phyloP scores from a whole-genome alignment of 1,140 invertebrate species.

The Bursaphelenchus mucronatus region DNA sequence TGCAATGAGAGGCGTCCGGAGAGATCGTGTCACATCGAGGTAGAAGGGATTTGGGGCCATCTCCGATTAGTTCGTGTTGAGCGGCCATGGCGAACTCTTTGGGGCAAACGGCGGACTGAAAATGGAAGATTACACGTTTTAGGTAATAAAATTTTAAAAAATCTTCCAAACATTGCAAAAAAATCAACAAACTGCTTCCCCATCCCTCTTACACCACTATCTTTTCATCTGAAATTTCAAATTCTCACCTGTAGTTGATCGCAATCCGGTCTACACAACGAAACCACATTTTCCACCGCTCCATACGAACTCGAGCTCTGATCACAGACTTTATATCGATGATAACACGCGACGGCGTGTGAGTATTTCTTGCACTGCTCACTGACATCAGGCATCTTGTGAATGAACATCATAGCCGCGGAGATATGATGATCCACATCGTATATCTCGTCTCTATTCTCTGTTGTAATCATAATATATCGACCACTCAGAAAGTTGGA shows the following conservation, averaged over 20 bases:
- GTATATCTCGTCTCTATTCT: constrained; percentile 47
- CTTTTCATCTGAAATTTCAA: background rate
- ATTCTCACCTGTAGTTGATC: constrained; percentile 36
- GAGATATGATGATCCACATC: constrained; percentile 38
- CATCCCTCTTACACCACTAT: too few relatives aligned
- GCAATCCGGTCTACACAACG: constrained; percentile 42
- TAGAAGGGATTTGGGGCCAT: constrained; percentile 44
- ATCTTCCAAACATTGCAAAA: background rate
- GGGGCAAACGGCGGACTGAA: constrained; percentile 41
- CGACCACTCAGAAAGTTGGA: constrained; percentile 35
- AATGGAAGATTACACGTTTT: constrained; percentile 3
- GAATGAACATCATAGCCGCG: constrained; percentile 44
- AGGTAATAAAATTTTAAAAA: background rate
- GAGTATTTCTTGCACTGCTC: constrained; percentile 44
- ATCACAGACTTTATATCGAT: constrained; percentile 45
- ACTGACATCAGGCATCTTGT: constrained; percentile 42
- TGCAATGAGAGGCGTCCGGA: constrained; percentile 22
- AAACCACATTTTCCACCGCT: constrained; percentile 24
- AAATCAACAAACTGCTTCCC: background rate
- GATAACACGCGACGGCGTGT: constrained; percentile 50
- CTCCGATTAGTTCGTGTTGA: constrained; percentile 48
- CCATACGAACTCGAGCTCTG: constrained; percentile 12
- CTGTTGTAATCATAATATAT: constrained; percentile 44
- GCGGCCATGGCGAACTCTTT: constrained; percentile 47
- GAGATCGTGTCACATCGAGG: constrained; percentile 38